A percentile compares a stretch with the other conserved stretches of the same genome.
These are phyloP conservation scores for Perodicticus potto DNA, from an alignment of 2,797 vertebrate species.

Conservation along the genomic window DNA sequence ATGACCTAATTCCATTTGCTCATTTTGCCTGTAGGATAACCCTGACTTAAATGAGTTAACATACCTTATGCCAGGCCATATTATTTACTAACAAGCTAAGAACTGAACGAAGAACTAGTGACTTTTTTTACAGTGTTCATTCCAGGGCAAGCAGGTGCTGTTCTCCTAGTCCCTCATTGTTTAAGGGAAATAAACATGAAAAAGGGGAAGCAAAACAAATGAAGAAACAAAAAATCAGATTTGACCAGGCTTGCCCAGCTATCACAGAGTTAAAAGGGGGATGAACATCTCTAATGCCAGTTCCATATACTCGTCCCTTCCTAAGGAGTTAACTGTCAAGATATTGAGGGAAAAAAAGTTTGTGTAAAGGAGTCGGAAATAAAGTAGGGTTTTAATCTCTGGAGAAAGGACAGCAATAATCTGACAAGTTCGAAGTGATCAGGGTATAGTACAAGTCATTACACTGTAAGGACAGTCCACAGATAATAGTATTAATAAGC, in stretches of 20 bases:
- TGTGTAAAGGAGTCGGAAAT: background rate
- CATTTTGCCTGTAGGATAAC: background rate
- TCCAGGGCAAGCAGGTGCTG: background rate
- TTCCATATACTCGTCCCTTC: background rate
- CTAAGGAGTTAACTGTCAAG: background rate
- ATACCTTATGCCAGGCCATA: background rate
- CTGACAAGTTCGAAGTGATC: background rate
- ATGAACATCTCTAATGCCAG: background rate
- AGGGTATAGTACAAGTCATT: background rate
- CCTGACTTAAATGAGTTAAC: background rate
- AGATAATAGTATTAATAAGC: background rate
- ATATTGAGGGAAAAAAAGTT: background rate
- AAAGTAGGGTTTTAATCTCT: background rate
- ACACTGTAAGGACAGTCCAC: accelerated
- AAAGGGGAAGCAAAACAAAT: background rate
- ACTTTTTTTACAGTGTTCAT: background rate
- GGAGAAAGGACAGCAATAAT: background rate
- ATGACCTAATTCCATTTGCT: background rate
- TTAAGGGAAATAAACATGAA: background rate
- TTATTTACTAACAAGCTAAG: background rate
- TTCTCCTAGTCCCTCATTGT: background rate
- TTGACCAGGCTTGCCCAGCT: background rate
- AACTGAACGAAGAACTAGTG: background rate
- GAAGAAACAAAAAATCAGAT: background rate
- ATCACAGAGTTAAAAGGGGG: background rate